phyloP scores from a whole-genome alignment of 2,797 vertebrate genomes.

The Falco biarmicus region DNA sequence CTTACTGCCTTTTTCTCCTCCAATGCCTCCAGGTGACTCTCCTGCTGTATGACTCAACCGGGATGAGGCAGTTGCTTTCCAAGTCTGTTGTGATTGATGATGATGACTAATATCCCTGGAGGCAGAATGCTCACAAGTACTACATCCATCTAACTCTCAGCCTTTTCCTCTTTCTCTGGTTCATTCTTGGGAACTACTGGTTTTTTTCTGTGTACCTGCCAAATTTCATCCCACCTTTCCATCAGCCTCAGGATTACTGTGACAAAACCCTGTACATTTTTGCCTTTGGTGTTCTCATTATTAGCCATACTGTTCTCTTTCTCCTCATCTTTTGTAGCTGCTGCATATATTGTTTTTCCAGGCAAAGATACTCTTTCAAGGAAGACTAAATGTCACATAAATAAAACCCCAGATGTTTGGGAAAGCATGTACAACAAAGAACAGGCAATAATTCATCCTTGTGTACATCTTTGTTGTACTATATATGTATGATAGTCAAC shows the following conservation, averaged over 20 bases:
- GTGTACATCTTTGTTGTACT: not conserved
- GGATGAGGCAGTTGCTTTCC: slow-evolving; percentile 74
- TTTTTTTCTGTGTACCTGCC: slow-evolving; percentile 75
- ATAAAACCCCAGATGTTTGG: not conserved
- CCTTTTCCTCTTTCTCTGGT: slow-evolving; percentile 78
- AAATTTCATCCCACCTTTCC: slow-evolving; percentile 76
- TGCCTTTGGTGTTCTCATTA: slow-evolving; percentile 66
- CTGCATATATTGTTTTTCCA: slow-evolving; percentile 66
- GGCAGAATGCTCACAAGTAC: slow-evolving; percentile 74
- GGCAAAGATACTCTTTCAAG: slow-evolving; percentile 27
- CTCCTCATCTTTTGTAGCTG: slow-evolving; percentile 65
- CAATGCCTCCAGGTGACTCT: slow-evolving; percentile 65
- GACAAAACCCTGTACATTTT: slow-evolving; percentile 76
- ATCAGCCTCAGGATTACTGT: slow-evolving; percentile 76
- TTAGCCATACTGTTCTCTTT: slow-evolving; percentile 66
- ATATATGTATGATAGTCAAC: not conserved
- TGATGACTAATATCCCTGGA: slow-evolving; percentile 75
- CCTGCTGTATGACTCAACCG: slow-evolving; percentile 72
- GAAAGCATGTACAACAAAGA: not conserved
- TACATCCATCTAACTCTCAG: slow-evolving; percentile 74
- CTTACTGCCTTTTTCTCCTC: not conserved
- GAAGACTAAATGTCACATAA: slow-evolving; percentile 59
- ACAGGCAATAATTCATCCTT: slow-evolving; percentile 29
- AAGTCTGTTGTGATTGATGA: slow-evolving; percentile 75
- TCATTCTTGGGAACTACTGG: slow-evolving; percentile 78